Percentiles rank a stretch among this genome's conserved stretches.
phyloP scores from a whole-genome alignment of 2,888 invertebrate species.

The Aphidoletes aphidimyza region DNA sequence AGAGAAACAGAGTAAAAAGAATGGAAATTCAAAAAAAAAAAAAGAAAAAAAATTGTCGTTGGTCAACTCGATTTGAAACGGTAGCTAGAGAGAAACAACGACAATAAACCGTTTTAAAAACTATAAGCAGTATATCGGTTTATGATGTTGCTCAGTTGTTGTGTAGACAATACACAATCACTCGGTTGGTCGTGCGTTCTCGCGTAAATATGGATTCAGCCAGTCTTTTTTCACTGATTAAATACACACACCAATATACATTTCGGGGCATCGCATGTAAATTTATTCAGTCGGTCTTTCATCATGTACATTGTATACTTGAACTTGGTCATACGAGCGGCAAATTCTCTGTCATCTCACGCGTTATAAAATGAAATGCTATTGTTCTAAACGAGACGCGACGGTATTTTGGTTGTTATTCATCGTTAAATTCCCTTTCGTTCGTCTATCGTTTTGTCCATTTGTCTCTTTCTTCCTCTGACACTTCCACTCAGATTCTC shows the following conservation, averaged over 20 bases:
- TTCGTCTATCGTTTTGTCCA: background rate
- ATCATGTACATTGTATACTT: conserved; percentile 41
- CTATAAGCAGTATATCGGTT: conserved; percentile 41
- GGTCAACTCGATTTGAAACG: conserved; percentile 8
- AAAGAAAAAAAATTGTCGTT: background rate
- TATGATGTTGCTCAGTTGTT: conserved; percentile 37
- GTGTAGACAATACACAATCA: conserved; percentile 22
- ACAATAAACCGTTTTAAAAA: conserved; percentile 27
- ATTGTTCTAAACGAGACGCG: conserved; percentile 49
- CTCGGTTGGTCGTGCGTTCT: too few relatives aligned
- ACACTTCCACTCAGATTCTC: background rate
- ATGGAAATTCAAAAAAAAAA: background rate
- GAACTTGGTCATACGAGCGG: conserved; percentile 49
- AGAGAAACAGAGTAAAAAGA: too few relatives aligned
- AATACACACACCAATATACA: conserved; percentile 48
- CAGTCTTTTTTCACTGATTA: conserved; percentile 20
- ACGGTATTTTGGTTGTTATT: conserved; percentile 47
- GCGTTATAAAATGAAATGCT: conserved; percentile 42
- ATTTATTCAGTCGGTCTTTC: conserved; percentile 51
- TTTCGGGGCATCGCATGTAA: conserved; percentile 34
- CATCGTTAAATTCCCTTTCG: conserved; percentile 47
- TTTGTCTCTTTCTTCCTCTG: background rate
- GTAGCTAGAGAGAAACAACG: background rate
- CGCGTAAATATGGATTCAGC: background rate
- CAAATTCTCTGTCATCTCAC: conserved; percentile 49